Conservation (phyloP, 2,888 invertebrate genomes). For the Drosophila pegasa region DNA sequence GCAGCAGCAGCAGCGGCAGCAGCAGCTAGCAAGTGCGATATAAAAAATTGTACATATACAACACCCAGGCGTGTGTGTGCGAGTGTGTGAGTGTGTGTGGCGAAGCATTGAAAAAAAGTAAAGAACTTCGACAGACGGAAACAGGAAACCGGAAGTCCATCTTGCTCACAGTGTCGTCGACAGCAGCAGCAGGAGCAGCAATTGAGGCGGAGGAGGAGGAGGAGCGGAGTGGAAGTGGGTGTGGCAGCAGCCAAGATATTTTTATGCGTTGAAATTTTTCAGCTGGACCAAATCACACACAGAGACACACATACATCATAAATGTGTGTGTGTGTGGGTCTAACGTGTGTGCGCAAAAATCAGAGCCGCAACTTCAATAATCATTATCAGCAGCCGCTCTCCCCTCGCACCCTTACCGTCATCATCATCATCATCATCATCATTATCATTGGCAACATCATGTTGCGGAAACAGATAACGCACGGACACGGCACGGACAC, state of each 20-base stretch:
- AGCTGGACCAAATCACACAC: slow-evolving; percentile 65
- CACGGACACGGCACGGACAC: slow-evolving; percentile 76
- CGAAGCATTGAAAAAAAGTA: slow-evolving; percentile 76
- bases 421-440: slow-evolving; percentile 46
- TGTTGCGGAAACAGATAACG: slow-evolving; percentile 84
- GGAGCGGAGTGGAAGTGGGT: not conserved
- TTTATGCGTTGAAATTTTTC: slow-evolving; percentile 82
- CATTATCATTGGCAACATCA: slow-evolving; percentile 61
- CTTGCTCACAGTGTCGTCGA: slow-evolving; percentile 82
- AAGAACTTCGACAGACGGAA: slow-evolving; percentile 83
- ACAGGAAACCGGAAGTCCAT: slow-evolving; percentile 86
- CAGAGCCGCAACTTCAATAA: slow-evolving; percentile 74
- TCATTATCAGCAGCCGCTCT: slow-evolving; percentile 70
- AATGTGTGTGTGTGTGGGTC: slow-evolving; percentile 50
- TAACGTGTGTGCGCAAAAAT: slow-evolving; percentile 52
- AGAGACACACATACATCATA: slow-evolving; percentile 39
- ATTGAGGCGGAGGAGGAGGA: slow-evolving; percentile 8
- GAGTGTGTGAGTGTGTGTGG: slow-evolving; percentile 53
- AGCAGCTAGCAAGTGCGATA: slow-evolving; percentile 58
- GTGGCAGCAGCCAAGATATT: slow-evolving; percentile 78
- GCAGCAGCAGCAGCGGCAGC: not conserved
- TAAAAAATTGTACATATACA: slow-evolving; percentile 64
- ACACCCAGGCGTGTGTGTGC: slow-evolving; percentile 46
- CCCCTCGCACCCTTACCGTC: slow-evolving; percentile 43
- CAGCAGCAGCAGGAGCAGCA: slow-evolving; percentile 34